Base-by-base conservation (phyloP, 2,113 vertebrate genomes). In the Pitta sordida region DNA sequence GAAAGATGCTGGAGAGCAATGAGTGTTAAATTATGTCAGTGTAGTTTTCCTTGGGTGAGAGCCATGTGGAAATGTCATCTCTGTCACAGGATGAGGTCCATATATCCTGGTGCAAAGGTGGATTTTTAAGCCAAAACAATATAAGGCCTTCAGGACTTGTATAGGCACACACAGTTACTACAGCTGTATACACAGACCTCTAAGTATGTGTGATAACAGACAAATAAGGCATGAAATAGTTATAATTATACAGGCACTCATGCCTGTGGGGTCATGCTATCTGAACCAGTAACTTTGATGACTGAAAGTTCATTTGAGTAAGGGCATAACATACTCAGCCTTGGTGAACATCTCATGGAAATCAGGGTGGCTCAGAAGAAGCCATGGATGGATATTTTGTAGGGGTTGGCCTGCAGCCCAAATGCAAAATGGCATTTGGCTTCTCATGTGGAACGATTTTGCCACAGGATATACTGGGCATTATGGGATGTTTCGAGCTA, bases 141-240 rank as follows among this genome's bases (percentile, higher is more conserved):
- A 56, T 81, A 85, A 62, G 37, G 34, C 30, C 30, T 92, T 85
- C 60, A 76, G 44, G 32, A 34, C 30, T 89, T 68, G 10, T 76
- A 76, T 4, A 83, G 34, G 51, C 48, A 52, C 36, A 75, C 21
- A 5, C 30, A 37, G 53, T 37, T 39, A 69, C 37, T 86, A 29
- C 53, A 71, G 73, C 73, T 93, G 20, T 56, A 74, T 59, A 37
- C 27, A 60, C 27, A 67, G 20, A 53, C 32, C 39, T 84, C 79
- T 79, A 65, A 77, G 55, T 62, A 9, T 59, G 36, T 41, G 49
- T 82, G 60, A 58, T 84, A 96, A 81, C 23, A 86, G 69, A 48
- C 36, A 90, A 91, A 81, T 83, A 94, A 95, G 60, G 70, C 87
- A 68, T 82, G 49, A 91, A 84, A 68, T 59, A 84, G 44, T 58